A percentile compares a stretch with the other conserved stretches of the same genome.
Conservation (phyloP, 1,140 invertebrate species). For the Meloidogyne exigua region DNA sequence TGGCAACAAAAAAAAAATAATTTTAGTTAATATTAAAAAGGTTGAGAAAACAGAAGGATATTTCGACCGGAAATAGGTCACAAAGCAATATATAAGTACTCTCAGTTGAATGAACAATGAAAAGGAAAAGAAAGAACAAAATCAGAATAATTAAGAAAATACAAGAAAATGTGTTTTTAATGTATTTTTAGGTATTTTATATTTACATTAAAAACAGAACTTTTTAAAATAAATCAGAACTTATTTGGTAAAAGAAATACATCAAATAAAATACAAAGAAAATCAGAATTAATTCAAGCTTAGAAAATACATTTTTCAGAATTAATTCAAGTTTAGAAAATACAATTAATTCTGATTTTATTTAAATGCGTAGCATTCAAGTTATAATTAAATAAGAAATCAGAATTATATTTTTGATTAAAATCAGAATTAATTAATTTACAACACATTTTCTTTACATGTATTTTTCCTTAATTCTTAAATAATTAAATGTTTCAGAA, state of each 20-base stretch:
- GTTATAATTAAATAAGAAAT: too few species aligned
- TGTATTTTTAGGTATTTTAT: neutral
- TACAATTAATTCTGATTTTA: too few species aligned
- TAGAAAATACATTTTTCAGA: neutral
- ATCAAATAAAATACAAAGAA: too few species aligned
- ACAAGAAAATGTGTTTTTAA: neutral
- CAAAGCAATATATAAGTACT: neutral
- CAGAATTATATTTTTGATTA: too few species aligned
- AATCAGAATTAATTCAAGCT: too few species aligned
- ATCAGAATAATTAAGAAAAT: neutral
- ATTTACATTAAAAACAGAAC: neutral
- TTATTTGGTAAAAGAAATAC: too few species aligned
- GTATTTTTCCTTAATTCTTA: neutral
- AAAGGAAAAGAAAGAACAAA: neutral
- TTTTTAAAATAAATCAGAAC: too few species aligned
- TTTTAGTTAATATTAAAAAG: neutral
- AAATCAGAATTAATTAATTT: neutral
- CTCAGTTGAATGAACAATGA: neutral
- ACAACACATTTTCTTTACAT: neutral
- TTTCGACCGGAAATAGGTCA: slow-evolving; percentile 1
- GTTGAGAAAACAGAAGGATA: neutral
- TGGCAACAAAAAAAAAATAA: neutral
- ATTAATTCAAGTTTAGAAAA: too few species aligned
- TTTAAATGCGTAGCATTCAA: too few species aligned
- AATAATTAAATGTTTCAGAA: neutral